Base-by-base conservation (phyloP, 1,140 invertebrate genomes). In the Sycophila sp. region DNA sequence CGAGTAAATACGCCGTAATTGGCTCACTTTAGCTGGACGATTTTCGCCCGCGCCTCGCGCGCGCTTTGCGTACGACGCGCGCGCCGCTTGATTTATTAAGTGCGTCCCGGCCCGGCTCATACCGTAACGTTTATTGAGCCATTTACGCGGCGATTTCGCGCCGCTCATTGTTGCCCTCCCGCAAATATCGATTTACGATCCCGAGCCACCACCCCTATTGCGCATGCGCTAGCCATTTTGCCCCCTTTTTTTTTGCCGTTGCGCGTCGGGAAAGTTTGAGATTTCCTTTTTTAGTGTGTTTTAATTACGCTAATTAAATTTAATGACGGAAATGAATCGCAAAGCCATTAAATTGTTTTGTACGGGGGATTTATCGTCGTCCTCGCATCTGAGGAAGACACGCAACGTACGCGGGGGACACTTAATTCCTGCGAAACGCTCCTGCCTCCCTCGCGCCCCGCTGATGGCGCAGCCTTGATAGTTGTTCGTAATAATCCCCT, bases 1-100 rank as follows among this genome's bases (percentile, higher is more conserved):
- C 45, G 22, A 15, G 22, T 17, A 49, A 3, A 15, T 30, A 8
- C 53, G 30, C 4, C 11, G 30, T 56, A 56, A 56, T 56, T 56
- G 30, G 53, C 53, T 56, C 53, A 34, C 53, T 56, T 56, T 56
- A 58, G 17, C 49, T 17, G 13, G 17, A 8, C 32, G 13, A 59
- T 59, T 40, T 40, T 26, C 22, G 15, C n/a, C 11, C 26, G n/a
- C n/a, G n/a, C n/a, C n/a, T n/a, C n/a, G n/a, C n/a, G n/a, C n/a
- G 47, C 42, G n/a, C 11, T 56, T 56, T 56, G 26, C 32, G n/a
- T 56, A 36, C 17, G 11, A 7, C 17, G 42, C n/a, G n/a, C 2
- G 19, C 19, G 5, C 24, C 36, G 34, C 8, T 59, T 59, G 56
- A 59, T 59, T 59, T 59, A 59, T 59, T 59, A 59, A 26, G 32